These are phyloP conservation scores for Drosophila nasuta DNA, from an alignment of 1,140 invertebrate genomes.

Conservation along the genomic window DNA sequence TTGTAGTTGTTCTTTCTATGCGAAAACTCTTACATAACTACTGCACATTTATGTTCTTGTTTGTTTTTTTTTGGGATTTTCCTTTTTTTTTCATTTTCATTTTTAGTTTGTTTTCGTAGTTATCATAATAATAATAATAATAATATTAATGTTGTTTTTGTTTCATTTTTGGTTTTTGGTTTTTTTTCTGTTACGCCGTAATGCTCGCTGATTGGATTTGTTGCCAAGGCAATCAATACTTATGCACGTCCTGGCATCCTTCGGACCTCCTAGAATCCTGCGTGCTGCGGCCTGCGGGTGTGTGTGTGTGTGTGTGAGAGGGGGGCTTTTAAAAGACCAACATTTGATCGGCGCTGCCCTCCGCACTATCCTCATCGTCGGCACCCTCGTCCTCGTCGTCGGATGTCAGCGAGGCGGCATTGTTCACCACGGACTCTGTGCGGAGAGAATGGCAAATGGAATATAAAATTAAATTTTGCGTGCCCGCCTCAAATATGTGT, in stretches of 20 bases:
- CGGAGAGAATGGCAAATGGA: slow-evolving; percentile 50
- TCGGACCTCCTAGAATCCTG: not conserved
- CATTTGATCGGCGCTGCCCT: slow-evolving; percentile 92
- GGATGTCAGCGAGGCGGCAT: slow-evolving; percentile 86
- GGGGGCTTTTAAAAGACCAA: slow-evolving; percentile 89
- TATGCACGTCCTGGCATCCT: not conserved
- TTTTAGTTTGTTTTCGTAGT: slow-evolving; percentile 44
- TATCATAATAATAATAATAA: slow-evolving; percentile 58
- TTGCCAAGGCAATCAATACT: slow-evolving; percentile 44
- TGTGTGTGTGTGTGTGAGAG: too few relatives aligned
- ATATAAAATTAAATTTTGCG: slow-evolving; percentile 59
- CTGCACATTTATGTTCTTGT: slow-evolving; percentile 74
- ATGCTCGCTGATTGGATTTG: slow-evolving; percentile 67
- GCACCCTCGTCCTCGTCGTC: slow-evolving; percentile 90
- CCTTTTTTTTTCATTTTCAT: slow-evolving; percentile 25
- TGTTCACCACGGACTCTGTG: slow-evolving; percentile 87
- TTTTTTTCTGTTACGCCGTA: slow-evolving; percentile 35
- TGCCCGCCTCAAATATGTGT: slow-evolving; percentile 17
- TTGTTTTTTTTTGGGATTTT: slow-evolving; percentile 36
- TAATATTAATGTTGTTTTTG: slow-evolving; percentile 71
- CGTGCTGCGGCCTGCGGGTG: not conserved
- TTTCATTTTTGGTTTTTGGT: not conserved
- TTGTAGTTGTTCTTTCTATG: slow-evolving; percentile 70
- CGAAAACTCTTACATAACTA: slow-evolving; percentile 81
- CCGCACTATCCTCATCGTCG: slow-evolving; percentile 89